phyloP scores from a whole-genome alignment of 2,113 vertebrate genomes.

The Uria lomvia region DNA sequence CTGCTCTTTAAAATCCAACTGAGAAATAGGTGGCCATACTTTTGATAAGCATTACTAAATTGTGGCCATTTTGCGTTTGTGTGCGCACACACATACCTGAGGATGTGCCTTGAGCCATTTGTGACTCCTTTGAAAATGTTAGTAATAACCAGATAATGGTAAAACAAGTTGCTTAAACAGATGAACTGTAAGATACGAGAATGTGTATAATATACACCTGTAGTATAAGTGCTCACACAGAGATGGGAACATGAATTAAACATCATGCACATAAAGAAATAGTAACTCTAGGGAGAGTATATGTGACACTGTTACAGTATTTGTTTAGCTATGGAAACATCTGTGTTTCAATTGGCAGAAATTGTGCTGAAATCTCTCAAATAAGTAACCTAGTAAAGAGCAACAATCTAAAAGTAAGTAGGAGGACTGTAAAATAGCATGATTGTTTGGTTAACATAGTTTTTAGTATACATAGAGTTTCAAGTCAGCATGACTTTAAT shows the following conservation, averaged over 20 bases:
- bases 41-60: not conserved
- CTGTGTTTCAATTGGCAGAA: slow-evolving; percentile 41
- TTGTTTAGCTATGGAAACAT: not conserved
- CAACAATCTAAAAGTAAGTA: slow-evolving; percentile 31
- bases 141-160: not conserved
- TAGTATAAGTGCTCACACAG: not conserved
- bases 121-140: not conserved
- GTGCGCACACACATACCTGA: not conserved
- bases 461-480: slow-evolving; percentile 42
- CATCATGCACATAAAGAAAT: not conserved
- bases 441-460: slow-evolving; percentile 49
- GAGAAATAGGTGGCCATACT: not conserved
- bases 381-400: slow-evolving; percentile 44
- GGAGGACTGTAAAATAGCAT: slow-evolving; percentile 35
- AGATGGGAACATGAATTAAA: not conserved
- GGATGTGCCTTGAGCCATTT: not conserved
- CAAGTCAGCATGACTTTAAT: slow-evolving; percentile 46
- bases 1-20: slow-evolving; percentile 6
- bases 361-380: not conserved
- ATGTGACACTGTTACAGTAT: not conserved
- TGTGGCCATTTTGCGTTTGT: not conserved
- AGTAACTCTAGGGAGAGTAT: not conserved
- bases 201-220: not conserved
- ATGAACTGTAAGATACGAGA: not conserved
- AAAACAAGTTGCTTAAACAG: not conserved